Evolutionary conservation across 2,797 vertebrate genomes (phyloP).

Genomic region (Oophaga sylvatica): DNA sequence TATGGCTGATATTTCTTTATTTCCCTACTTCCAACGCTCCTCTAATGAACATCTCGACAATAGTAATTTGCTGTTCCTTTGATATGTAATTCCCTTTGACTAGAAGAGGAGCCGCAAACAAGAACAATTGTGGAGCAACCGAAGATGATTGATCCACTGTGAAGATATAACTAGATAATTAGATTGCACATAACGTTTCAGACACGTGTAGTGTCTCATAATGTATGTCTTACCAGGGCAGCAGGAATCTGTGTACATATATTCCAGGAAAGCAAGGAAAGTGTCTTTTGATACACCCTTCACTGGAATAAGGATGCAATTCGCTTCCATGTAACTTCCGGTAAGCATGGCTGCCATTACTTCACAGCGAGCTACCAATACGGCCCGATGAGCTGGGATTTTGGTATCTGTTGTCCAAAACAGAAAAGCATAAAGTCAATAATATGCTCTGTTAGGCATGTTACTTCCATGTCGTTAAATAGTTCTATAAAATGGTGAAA

Average conservation of each 20-base stretch:
- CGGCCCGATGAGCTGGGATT: slow-evolving; percentile 90
- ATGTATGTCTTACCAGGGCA: slow-evolving; percentile 84
- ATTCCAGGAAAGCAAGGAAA: slow-evolving; percentile 94
- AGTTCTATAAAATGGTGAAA: too few relatives aligned
- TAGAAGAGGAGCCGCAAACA: too few relatives aligned
- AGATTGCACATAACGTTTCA: neutral
- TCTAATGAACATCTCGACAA: too few relatives aligned
- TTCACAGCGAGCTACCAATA: slow-evolving; percentile 92
- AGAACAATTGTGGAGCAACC: neutral
- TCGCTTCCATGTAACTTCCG: slow-evolving; percentile 92
- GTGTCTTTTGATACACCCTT: slow-evolving; percentile 95
- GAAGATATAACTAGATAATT: neutral
- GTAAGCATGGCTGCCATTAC: slow-evolving; percentile 99
- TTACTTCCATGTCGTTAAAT: too few relatives aligned
- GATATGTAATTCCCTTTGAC: too few relatives aligned
- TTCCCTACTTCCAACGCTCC: too few relatives aligned
- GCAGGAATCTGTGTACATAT: slow-evolving; percentile 94
- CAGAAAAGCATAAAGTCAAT: neutral
- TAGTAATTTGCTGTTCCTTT: too few relatives aligned
- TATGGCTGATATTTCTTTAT: too few relatives aligned
- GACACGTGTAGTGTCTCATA: neutral
- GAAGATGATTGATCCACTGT: neutral
- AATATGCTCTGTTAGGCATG: neutral
- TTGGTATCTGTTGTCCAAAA: slow-evolving; percentile 77
- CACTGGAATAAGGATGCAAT: slow-evolving; percentile 89